Evolutionary conservation across 2,888 invertebrate genomes (phyloP).

Genomic region (Amaurobius ferox): DNA sequence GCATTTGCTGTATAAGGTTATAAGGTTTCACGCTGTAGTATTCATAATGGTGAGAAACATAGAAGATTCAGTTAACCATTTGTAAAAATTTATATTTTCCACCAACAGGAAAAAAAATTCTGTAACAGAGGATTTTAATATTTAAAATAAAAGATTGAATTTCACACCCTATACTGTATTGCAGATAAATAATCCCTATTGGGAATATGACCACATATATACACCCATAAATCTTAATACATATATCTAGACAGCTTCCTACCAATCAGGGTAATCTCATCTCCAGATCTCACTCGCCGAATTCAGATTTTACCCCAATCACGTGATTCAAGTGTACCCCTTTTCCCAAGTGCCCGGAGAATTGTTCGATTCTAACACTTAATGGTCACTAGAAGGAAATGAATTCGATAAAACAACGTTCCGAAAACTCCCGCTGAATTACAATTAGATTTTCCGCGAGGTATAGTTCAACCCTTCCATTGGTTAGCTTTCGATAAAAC

Average conservation of each 20-base stretch:
- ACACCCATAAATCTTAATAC: no score
- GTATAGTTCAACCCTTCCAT: no score
- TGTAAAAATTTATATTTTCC: no score
- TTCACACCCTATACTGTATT: no score
- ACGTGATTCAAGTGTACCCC: not conserved
- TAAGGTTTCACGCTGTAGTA: no score
- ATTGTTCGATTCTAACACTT: not conserved
- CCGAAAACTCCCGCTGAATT: not conserved
- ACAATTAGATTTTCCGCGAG: not conserved
- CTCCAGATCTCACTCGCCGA: not conserved
- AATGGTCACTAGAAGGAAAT: not conserved
- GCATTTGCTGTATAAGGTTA: no score
- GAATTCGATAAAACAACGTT: conserved; percentile 1
- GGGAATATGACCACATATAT: not conserved
- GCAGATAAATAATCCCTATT: not conserved
- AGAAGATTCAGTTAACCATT: no score
- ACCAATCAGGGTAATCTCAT: not conserved
- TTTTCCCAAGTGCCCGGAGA: not conserved
- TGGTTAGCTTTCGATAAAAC: no score
- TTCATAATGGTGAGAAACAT: no score
- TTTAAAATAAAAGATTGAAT: no score
- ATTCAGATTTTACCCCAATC: not conserved
- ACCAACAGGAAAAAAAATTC: no score
- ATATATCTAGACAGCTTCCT: not conserved
- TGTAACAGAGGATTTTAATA: no score